phyloP scores from a whole-genome alignment of 92 coral and sea anemone species.

The Epizoanthus scotinus region DNA sequence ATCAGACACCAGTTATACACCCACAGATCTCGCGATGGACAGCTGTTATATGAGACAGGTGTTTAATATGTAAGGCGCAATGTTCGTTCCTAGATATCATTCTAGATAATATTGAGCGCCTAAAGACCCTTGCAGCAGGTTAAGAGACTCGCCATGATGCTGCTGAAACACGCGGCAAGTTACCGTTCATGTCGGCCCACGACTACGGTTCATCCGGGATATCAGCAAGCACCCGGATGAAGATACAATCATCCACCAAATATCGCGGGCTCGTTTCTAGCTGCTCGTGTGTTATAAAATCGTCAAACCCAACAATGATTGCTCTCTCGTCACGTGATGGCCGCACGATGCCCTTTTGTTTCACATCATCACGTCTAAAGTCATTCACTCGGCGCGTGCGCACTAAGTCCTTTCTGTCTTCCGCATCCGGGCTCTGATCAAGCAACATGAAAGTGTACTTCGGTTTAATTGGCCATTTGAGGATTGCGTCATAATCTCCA shows the following conservation, averaged over 20 bases:
- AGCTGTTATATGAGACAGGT: no score
- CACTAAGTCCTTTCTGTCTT: slow-evolving; percentile 77
- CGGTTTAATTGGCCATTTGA: slow-evolving; percentile 97
- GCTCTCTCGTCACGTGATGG: slow-evolving; percentile 94
- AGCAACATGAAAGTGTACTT: slow-evolving; percentile 84
- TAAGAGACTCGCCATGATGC: no score
- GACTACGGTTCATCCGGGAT: neutral
- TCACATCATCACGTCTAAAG: slow-evolving; percentile 89
- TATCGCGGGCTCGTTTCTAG: slow-evolving; percentile 72
- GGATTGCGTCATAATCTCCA: slow-evolving; percentile 93
- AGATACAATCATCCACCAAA: slow-evolving; percentile 73
- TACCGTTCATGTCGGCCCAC: no score
- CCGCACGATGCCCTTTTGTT: slow-evolving; percentile 90
- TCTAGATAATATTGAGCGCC: no score
- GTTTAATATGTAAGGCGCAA: no score
- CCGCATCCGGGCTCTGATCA: slow-evolving; percentile 81
- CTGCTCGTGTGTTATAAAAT: slow-evolving; percentile 82
- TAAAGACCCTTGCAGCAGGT: no score
- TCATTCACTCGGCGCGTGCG: slow-evolving; percentile 95
- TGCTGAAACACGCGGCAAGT: no score
- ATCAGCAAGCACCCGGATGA: slow-evolving; percentile 83
- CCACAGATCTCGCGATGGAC: no score
- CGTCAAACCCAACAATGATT: slow-evolving; percentile 98
- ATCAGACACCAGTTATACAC: no score
- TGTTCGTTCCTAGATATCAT: no score